These are phyloP conservation scores for Pantherophis vulpinus DNA, from an alignment of 2,797 vertebrate species.

Conservation along the genomic window DNA sequence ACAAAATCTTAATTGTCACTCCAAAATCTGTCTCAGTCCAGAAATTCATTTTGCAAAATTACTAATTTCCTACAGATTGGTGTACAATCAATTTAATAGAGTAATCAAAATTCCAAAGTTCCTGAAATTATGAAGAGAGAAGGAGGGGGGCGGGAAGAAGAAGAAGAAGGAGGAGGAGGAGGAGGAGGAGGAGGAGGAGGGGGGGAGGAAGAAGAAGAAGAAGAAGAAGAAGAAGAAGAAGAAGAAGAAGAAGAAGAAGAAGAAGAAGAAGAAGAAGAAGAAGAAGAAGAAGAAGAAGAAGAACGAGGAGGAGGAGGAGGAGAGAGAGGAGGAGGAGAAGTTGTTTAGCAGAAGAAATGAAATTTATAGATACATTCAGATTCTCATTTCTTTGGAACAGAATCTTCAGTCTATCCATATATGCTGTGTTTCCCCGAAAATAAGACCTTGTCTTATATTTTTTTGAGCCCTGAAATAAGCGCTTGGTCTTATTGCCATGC, in stretches of 20 bases:
- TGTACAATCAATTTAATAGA: not conserved
- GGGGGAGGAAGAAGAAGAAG: rapidly evolving
- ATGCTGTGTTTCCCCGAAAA: too few species aligned
- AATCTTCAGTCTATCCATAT: not conserved
- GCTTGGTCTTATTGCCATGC: too few species aligned
- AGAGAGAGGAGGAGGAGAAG: too few species aligned
- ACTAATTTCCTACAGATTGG: not conserved
- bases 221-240: too few species aligned
- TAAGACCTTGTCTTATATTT: too few species aligned
- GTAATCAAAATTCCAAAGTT: not conserved
- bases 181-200: rapidly evolving
- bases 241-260: too few species aligned
- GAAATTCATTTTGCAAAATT: not conserved
- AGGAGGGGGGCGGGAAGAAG: too few species aligned
- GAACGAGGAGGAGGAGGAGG: too few species aligned
- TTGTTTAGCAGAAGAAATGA: not conserved
- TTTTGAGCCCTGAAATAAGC: too few species aligned
- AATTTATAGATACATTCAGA: not conserved
- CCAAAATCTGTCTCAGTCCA: not conserved
- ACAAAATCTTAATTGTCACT: not conserved
- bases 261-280: too few species aligned
- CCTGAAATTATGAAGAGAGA: not conserved
- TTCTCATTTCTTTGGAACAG: not conserved
- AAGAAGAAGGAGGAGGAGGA: rapidly evolving
- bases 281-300: too few species aligned